Evolutionary conservation across 2,113 vertebrate genomes (phyloP).

Genomic region (Myxocyprinus asiaticus): DNA sequence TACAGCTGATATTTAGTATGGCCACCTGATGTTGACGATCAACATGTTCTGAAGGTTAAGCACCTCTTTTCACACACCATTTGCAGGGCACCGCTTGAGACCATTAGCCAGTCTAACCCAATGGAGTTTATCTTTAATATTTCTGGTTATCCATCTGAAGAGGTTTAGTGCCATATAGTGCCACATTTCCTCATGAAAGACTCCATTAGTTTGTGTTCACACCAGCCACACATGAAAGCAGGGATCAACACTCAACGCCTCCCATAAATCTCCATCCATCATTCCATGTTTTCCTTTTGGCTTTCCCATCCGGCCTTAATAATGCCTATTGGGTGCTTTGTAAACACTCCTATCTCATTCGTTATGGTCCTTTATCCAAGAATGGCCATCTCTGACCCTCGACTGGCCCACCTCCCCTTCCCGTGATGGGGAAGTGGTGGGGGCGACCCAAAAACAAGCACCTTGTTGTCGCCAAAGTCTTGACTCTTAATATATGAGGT

Average conservation of each 20-base stretch:
- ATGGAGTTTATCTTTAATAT: too few species aligned
- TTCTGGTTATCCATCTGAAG: too few species aligned
- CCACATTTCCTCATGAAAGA: too few species aligned
- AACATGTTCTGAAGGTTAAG: too few species aligned
- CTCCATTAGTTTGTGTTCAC: neutral
- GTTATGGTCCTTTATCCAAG: conserved; percentile 6
- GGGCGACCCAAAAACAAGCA: conserved; percentile 16
- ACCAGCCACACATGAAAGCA: neutral
- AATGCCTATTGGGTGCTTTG: conserved; percentile 46
- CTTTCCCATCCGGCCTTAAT: neutral
- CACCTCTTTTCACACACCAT: too few species aligned
- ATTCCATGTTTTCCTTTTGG: neutral
- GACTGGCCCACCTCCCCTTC: neutral
- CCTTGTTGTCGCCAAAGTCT: conserved; percentile 19
- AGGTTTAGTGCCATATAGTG: too few species aligned
- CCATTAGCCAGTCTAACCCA: too few species aligned
- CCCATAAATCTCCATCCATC: conserved; percentile 32
- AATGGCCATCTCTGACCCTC: conserved; percentile 45
- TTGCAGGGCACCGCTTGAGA: too few species aligned
- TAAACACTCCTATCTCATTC: conserved; percentile 54
- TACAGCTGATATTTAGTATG: too few species aligned
- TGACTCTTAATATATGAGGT: conserved; percentile 24
- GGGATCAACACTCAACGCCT: neutral
- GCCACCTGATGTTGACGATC: too few species aligned
- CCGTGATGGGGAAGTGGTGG: too few species aligned